Percentiles rank a stretch among this genome's conserved stretches.
These are phyloP conservation scores for Eupeodes latifasciatus DNA, from an alignment of 2,888 invertebrate species.

Conservation along the genomic window DNA sequence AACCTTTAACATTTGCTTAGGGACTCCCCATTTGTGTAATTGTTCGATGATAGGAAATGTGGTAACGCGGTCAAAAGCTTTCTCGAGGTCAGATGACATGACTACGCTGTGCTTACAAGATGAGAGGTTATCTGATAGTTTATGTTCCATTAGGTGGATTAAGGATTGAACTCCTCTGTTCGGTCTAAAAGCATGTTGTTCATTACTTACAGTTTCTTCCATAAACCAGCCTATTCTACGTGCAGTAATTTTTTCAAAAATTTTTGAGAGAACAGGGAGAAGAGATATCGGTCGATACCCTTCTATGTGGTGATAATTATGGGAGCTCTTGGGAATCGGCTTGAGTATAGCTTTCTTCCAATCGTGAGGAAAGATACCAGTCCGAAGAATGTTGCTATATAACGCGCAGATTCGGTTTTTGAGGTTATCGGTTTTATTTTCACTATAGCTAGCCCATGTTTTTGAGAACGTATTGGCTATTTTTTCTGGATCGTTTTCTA, in stretches of 20 bases:
- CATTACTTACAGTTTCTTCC: too few species aligned
- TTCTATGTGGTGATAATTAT: neutral
- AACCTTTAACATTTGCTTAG: too few species aligned
- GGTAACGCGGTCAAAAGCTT: neutral
- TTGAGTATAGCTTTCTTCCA: too few species aligned
- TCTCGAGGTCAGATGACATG: neutral
- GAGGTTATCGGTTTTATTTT: constrained; percentile 22
- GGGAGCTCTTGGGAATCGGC: constrained; percentile 7
- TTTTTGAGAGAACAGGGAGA: neutral
- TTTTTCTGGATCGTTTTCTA: constrained; percentile 26
- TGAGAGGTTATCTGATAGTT: too few species aligned
- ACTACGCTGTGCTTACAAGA: too few species aligned
- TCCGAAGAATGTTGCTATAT: neutral
- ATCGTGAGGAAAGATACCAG: too few species aligned
- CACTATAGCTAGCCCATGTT: constrained; percentile 13
- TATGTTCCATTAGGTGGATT: too few species aligned
- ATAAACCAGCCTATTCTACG: too few species aligned
- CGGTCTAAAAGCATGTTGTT: too few species aligned
- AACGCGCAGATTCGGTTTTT: constrained; percentile 22
- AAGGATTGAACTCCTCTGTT: too few species aligned
- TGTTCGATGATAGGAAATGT: too few species aligned
- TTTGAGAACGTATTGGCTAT: constrained; percentile 21
- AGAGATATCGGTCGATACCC: neutral
- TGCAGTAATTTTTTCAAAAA: neutral
- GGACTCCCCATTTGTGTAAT: too few species aligned